Evolutionary conservation across 1,140 invertebrate species (phyloP), one percentile per base, ranked within the genome.

Genomic region (Brachionus sp.): DNA sequence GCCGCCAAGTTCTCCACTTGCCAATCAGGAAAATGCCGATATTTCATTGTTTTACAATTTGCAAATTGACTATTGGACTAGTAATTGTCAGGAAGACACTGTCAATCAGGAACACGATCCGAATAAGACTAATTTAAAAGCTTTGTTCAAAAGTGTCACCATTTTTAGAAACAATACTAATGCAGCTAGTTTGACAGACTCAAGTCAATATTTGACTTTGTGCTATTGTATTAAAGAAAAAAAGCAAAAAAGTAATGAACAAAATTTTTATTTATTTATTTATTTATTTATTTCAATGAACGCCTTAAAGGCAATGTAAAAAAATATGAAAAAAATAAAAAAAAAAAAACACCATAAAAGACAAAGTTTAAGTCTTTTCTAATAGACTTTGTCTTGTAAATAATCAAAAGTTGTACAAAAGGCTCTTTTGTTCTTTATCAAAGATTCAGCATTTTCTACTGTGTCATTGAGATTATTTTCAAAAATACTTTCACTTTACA

Each of bases 201-300:
- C 12, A n/a, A 23, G 23, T 46, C 37, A 75, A n/a, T 3, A 10
- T 39, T 50, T 75, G 12, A 50, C 39, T 25, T 1, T 75, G 16
- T n/a, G 16, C 29, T 75, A 75, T 39, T 75, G 70, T 75, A 46
- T 75, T 7, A 75, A 75, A 39, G 70, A 75, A 12, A 75, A 75
- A 75, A 75, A 46, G 16, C 70, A 44, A 46, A 75, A 75, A 25
- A 75, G 70, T 75, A 37, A 70, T 29, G 16, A 33, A 33, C 12
- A 66, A 9, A 13, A 12, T 13, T 66, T 29, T 29, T 64, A 9
- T 64, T 25, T 25, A 13, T 64, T 10, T 10, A 12, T 9, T 33
- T 64, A 25, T 64, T 64, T 44, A n/a, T n/a, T n/a, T n/a, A n/a
- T n/a, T n/a, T n/a, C n/a, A n/a, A n/a, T n/a, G n/a, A n/a, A n/a